A percentile compares a stretch with the other conserved stretches of the same genome.
Evolutionary conservation across 2,113 vertebrate genomes (phyloP).

Genomic region (Sporophila hypoxantha): DNA sequence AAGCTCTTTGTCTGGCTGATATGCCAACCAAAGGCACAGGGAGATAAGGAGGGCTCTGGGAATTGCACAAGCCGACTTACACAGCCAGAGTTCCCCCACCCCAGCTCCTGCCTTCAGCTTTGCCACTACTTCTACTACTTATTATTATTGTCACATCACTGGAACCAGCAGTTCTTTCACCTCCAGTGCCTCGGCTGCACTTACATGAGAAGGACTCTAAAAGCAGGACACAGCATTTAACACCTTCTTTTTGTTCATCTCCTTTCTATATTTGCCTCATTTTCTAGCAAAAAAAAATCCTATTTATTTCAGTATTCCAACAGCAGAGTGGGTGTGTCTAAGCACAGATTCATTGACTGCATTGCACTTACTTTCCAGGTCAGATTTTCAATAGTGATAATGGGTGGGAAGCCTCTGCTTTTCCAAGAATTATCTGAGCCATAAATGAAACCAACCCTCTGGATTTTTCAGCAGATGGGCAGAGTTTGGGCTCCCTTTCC

Average conservation of each 20-base stretch:
- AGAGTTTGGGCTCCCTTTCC: background rate
- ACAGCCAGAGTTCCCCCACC: background rate
- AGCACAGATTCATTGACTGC: background rate
- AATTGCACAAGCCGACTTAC: conserved; percentile 32
- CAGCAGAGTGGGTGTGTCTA: background rate
- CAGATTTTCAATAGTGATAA: background rate
- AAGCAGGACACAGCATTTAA: background rate
- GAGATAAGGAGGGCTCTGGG: conserved; percentile 61
- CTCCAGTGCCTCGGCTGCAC: background rate
- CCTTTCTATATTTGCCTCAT: background rate
- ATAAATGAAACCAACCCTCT: background rate
- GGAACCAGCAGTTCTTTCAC: background rate
- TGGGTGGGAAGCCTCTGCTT: background rate
- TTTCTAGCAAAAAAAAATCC: background rate
- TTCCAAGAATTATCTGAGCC: background rate
- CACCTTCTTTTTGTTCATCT: background rate
- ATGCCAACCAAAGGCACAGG: conserved; percentile 48
- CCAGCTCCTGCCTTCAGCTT: background rate
- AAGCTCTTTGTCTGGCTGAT: conserved; percentile 62
- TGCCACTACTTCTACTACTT: background rate
- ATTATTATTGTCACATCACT: background rate
- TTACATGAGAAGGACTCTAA: background rate
- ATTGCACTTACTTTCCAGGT: background rate
- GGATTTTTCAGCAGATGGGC: background rate
- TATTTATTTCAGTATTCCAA: background rate